Percentiles rank a stretch among this genome's conserved stretches.
Evolutionary conservation across 2,888 invertebrate species (phyloP).

Genomic region (Patella ulyssiponensis): DNA sequence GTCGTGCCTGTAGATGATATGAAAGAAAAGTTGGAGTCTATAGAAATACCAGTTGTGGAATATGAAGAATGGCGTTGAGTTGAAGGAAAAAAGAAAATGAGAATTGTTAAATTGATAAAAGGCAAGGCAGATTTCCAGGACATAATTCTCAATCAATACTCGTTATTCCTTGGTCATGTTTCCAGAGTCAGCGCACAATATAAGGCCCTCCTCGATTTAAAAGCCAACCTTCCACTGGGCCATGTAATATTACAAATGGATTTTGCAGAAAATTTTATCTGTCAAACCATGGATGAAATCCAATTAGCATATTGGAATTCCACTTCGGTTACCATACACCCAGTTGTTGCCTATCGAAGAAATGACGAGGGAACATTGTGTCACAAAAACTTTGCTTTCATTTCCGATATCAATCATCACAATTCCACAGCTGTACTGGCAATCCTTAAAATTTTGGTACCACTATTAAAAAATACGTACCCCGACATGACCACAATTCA

Average conservation of each 20-base stretch:
- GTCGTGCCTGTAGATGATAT: constrained; percentile 20
- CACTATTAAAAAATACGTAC: neutral
- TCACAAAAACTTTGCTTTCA: constrained; percentile 22
- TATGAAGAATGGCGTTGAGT: constrained; percentile 30
- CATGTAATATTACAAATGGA: constrained; percentile 39
- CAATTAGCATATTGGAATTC: neutral
- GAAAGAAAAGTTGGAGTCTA: constrained; percentile 7
- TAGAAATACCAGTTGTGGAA: constrained; percentile 15
- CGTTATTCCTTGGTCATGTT: constrained; percentile 27
- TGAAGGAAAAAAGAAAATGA: constrained; percentile 36
- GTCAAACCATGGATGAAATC: constrained; percentile 12
- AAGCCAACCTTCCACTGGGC: constrained; percentile 24
- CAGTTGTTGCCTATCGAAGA: neutral
- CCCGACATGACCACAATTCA: neutral
- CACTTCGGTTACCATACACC: neutral
- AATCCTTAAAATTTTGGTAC: constrained; percentile 26
- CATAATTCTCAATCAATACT: constrained; percentile 22
- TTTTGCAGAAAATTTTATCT: constrained; percentile 39
- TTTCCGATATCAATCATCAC: constrained; percentile 28
- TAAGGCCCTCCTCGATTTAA: constrained; percentile 26
- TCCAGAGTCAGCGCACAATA: constrained; percentile 28
- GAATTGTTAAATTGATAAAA: constrained; percentile 25
- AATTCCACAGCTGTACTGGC: constrained; percentile 28
- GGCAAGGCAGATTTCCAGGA: constrained; percentile 24
- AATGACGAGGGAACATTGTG: neutral